Evolutionary conservation across 1,140 invertebrate species (phyloP).

Genomic region (Araneus ventricosus): DNA sequence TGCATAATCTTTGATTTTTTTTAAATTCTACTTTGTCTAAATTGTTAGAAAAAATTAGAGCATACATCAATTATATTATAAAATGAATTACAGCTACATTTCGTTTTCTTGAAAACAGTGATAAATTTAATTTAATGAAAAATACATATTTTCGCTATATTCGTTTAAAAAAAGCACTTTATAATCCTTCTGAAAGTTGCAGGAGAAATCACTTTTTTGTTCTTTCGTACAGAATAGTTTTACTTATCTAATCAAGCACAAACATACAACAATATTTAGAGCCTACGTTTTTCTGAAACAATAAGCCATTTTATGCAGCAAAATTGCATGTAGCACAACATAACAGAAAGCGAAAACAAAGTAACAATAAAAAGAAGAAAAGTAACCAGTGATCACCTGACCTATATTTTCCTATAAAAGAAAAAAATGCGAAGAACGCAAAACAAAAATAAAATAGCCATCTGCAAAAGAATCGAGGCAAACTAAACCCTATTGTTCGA

Average conservation of each 20-base stretch:
- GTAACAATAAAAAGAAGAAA: constrained; percentile 55
- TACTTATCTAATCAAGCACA: not conserved
- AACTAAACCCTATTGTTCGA: constrained; percentile 46
- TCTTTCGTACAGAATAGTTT: not conserved
- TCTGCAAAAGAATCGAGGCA: constrained; percentile 5
- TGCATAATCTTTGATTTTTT: too few species aligned
- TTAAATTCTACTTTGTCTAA: too few species aligned
- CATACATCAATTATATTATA: too few species aligned
- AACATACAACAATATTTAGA: constrained; percentile 11
- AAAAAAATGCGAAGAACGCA: constrained; percentile 16
- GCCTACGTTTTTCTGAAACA: constrained; percentile 43
- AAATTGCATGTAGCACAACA: constrained; percentile 43
- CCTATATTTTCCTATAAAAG: constrained; percentile 36
- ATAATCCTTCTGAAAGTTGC: not conserved
- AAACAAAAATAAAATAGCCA: constrained; percentile 19
- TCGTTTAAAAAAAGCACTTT: not conserved
- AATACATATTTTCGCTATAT: too few species aligned
- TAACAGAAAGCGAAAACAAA: constrained; percentile 8
- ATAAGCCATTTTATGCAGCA: constrained; percentile 45
- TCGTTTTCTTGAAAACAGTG: too few species aligned
- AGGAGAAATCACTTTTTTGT: not conserved
- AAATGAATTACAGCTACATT: too few species aligned
- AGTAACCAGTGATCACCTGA: constrained; percentile 21
- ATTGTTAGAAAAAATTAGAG: too few species aligned
- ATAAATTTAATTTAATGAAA: too few species aligned